Evolutionary conservation across 2,888 invertebrate species (phyloP).

Genomic region (Amitus sp.): DNA sequence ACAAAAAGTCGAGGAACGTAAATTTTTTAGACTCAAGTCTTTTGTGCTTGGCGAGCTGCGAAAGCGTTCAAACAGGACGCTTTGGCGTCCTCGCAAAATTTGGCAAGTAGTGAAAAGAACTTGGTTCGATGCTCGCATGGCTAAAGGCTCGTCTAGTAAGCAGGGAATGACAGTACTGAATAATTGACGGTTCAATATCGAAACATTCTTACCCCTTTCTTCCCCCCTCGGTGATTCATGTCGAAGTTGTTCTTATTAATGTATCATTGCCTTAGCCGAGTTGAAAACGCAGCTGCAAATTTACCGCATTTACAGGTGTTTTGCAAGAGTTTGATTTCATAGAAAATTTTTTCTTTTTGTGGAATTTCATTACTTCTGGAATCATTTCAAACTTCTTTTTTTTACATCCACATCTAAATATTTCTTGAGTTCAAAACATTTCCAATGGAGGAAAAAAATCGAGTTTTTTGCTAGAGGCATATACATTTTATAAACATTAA

Average conservation of each 20-base stretch:
- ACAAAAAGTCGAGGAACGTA: not conserved
- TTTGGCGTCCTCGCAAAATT: conserved; percentile 15
- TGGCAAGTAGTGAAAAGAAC: conserved; percentile 28
- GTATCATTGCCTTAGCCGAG: too few relatives aligned
- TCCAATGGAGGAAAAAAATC: too few relatives aligned
- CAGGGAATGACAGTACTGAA: conserved; percentile 58
- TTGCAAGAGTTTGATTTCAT: conserved; percentile 29
- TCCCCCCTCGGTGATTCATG: conserved; percentile 51
- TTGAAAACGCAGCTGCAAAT: conserved; percentile 47
- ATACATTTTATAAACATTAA: too few relatives aligned
- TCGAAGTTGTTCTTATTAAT: conserved; percentile 55
- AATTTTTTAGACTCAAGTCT: not conserved
- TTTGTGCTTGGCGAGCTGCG: not conserved
- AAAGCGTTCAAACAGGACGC: not conserved
- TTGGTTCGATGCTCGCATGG: conserved; percentile 11
- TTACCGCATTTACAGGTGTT: conserved; percentile 42
- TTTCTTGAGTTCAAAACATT: too few relatives aligned
- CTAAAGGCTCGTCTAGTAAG: conserved; percentile 43
- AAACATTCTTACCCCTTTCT: conserved; percentile 58
- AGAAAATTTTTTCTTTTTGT: not conserved
- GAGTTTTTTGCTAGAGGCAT: too few relatives aligned
- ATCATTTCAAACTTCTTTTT: not conserved
- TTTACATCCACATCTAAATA: too few relatives aligned
- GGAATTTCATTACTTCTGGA: not conserved
- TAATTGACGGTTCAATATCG: conserved; percentile 55